Base-by-base conservation (phyloP, 2,113 vertebrate species). In the Propithecus coquereli region DNA sequence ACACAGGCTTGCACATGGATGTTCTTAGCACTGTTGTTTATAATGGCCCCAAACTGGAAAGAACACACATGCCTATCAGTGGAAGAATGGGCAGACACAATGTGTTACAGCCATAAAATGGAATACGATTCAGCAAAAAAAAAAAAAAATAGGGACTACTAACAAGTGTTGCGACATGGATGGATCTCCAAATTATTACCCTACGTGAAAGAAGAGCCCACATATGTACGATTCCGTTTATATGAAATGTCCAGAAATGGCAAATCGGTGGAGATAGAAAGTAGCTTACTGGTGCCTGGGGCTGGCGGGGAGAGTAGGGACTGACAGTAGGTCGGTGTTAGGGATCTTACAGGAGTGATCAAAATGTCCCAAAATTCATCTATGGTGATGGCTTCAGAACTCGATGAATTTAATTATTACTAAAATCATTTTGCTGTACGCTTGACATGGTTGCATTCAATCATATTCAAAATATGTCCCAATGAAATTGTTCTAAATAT, bases 251-350 rank as follows among this genome's bases (percentile, higher is more conserved):
- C 81, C 70, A 85, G 13, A 23, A 43, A 8, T 34, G 14, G 25
- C 54, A 34, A 25, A 59, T 18, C 34, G 22, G 6, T 9, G 61
- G 92, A 84, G 54, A 40, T 74, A 87, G 30, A 32, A 37, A 17
- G 50, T 52, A 52, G 32, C 20, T 43, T 11, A 11, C 32, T 14
- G 10, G 54, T 18, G 47, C 59, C 59, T 17, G 68, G 50, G 50
- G 13, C 23, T n/a, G 37, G 0, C 1, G n/a, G 9, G 6, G 12
- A 23, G 18, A 37, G 10, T 2, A 5, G n/a, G 25, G 30, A 25
- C 34, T n/a, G 23, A 73, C 5, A 3, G 1, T 6, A 34, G 61
- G 8, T 6, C 11, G 11, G 8, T 22, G 17, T 3, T 4, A 23
- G 8, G 5, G 18, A 25, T 47, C 71, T 40, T n/a, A 12, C n/a